Conservation (phyloP, 2,888 invertebrate species). For the Pardosa pseudoannulata region DNA sequence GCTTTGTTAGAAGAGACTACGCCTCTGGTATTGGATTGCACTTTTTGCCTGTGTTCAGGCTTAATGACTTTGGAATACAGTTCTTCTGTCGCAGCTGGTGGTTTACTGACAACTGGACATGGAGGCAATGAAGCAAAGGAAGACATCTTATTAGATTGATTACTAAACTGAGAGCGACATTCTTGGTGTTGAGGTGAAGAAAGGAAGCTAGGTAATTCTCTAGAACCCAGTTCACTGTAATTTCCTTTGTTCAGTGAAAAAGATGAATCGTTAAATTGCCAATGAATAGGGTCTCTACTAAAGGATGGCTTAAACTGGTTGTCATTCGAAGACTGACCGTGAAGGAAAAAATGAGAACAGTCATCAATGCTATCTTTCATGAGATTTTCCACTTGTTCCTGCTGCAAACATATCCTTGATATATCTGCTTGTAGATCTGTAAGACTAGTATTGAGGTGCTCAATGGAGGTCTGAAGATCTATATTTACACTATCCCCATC, state of each 20-base stretch:
- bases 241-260: background rate
- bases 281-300: background rate
- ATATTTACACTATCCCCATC: slow-evolving; percentile 60
- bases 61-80: slow-evolving; percentile 61
- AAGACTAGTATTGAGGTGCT: slow-evolving; percentile 89
- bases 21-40: background rate
- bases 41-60: slow-evolving; percentile 29
- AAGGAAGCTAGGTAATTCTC: background rate
- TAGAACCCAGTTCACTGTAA: background rate
- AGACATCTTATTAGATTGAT: background rate
- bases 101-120: slow-evolving; percentile 7
- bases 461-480: slow-evolving; percentile 76
- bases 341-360: slow-evolving; percentile 62
- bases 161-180: background rate
- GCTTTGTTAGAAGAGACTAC: background rate
- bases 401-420: slow-evolving; percentile 90
- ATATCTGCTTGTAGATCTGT: slow-evolving; percentile 96
- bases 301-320: slow-evolving; percentile 24
- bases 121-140: slow-evolving; percentile 44
- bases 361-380: slow-evolving; percentile 70
- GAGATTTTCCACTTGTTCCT: slow-evolving; percentile 79
- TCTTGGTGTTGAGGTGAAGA: slow-evolving; percentile 27
- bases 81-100: slow-evolving; percentile 32
- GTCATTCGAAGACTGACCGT: slow-evolving; percentile 27
- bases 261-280: slow-evolving; percentile 33